Conservation (phyloP, 2,797 vertebrate genomes). For the Gastrophryne carolinensis region DNA sequence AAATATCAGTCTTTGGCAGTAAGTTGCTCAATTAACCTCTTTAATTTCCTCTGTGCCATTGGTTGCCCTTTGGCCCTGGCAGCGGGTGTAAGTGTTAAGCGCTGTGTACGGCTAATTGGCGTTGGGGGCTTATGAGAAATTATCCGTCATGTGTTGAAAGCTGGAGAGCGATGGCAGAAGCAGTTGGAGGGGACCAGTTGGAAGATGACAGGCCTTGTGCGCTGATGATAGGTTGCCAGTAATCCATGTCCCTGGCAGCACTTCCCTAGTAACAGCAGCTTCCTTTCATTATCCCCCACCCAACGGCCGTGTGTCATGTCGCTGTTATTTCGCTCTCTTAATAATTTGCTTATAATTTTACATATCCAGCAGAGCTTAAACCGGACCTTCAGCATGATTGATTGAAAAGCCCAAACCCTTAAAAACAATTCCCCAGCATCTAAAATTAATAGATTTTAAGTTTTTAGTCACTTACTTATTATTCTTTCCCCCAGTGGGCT, state of each 20-base stretch:
- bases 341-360: too few species aligned
- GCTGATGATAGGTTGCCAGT: conserved; percentile 4
- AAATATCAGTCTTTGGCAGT: not conserved
- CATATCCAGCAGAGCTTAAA: too few species aligned
- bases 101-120: not conserved
- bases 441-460: too few species aligned
- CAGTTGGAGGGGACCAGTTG: not conserved
- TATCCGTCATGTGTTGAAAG: not conserved
- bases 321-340: too few species aligned
- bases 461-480: too few species aligned
- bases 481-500: too few species aligned
- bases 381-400: too few species aligned
- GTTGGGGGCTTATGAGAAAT: not conserved
- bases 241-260: not conserved
- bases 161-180: not conserved
- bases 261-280: not conserved
- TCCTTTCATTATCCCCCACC: not conserved
- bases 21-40: conserved; percentile 24
- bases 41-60: not conserved
- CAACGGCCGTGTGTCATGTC: not conserved
- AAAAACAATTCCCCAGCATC: too few species aligned
- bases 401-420: too few species aligned
- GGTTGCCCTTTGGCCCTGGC: not conserved
- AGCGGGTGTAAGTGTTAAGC: not conserved
- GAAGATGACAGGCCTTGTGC: conserved; percentile 15